phyloP scores from a whole-genome alignment of 2,797 vertebrate species.

The Tenualosa thibaudeaui region DNA sequence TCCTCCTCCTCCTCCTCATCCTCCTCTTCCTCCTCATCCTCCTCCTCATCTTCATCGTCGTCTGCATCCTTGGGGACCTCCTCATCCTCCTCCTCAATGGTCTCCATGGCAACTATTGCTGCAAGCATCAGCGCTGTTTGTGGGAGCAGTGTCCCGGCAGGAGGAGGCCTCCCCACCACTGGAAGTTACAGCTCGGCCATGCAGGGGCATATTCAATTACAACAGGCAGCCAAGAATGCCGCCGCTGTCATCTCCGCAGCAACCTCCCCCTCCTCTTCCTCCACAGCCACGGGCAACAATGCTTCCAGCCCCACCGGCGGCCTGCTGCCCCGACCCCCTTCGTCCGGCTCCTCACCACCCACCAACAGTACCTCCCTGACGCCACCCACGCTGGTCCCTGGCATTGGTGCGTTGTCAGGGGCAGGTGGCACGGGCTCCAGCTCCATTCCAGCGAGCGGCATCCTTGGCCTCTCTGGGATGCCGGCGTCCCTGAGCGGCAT shows the following conservation, averaged over 20 bases:
- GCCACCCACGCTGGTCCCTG: neutral
- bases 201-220: constrained; percentile 63
- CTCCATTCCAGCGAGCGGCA: constrained; percentile 57
- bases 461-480: constrained; percentile 71
- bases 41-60: constrained; percentile 69
- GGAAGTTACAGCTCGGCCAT: constrained; percentile 79
- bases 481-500: constrained; percentile 69
- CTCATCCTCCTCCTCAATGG: constrained; percentile 63
- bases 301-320: constrained; percentile 60
- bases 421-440: constrained; percentile 49
- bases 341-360: constrained; percentile 59
- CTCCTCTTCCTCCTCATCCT: constrained; percentile 71
- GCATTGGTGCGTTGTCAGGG: constrained; percentile 19
- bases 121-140: constrained; percentile 50
- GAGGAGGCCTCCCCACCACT: constrained; percentile 66
- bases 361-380: neutral
- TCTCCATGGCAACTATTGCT: constrained; percentile 65
- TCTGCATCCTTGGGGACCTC: constrained; percentile 69
- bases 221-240: constrained; percentile 55
- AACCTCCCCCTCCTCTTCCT: constrained; percentile 52
- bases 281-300: constrained; percentile 44
- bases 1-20: constrained; percentile 49
- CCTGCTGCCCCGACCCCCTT: constrained; percentile 51
- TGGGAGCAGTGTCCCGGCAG: constrained; percentile 60
- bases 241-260: constrained; percentile 53